These are phyloP conservation scores for Neodiprion lecontei DNA, from an alignment of 1,140 invertebrate species.

Conservation along the genomic window DNA sequence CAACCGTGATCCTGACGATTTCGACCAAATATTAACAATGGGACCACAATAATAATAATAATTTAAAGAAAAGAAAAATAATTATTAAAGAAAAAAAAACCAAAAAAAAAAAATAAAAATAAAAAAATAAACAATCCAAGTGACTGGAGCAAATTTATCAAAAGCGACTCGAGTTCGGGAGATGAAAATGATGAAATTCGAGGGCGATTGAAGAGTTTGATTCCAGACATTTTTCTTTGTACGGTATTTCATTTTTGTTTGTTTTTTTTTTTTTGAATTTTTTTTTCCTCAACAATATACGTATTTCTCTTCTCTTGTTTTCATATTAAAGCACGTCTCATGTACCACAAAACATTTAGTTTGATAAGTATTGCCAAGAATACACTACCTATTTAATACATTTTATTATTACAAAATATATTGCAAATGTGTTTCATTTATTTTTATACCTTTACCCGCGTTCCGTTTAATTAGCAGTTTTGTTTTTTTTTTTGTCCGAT, in stretches of 20 bases:
- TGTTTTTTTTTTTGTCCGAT: background rate
- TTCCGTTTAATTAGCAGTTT: background rate
- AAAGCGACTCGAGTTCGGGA: background rate
- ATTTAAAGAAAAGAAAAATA: conserved; percentile 23
- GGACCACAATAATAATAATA: conserved; percentile 53
- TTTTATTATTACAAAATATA: conserved; percentile 59
- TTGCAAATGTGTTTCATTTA: conserved; percentile 25
- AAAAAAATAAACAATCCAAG: background rate
- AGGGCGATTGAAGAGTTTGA: too few species aligned
- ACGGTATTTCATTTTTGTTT: conserved; percentile 24
- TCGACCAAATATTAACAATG: conserved; percentile 44
- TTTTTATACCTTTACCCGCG: conserved; percentile 13
- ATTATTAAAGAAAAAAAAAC: background rate
- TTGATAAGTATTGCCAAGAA: conserved; percentile 58
- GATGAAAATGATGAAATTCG: too few species aligned
- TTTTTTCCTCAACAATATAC: background rate
- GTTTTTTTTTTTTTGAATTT: conserved; percentile 16
- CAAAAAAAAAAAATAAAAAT: background rate
- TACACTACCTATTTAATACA: conserved; percentile 61
- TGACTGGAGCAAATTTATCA: background rate
- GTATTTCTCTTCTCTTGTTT: conserved; percentile 19
- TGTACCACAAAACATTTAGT: conserved; percentile 52
- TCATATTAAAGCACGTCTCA: conserved; percentile 42
- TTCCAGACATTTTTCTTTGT: background rate
- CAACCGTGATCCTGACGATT: conserved; percentile 40